Conservation (phyloP, 2,888 invertebrate genomes). For the Tinea semifulvella region DNA sequence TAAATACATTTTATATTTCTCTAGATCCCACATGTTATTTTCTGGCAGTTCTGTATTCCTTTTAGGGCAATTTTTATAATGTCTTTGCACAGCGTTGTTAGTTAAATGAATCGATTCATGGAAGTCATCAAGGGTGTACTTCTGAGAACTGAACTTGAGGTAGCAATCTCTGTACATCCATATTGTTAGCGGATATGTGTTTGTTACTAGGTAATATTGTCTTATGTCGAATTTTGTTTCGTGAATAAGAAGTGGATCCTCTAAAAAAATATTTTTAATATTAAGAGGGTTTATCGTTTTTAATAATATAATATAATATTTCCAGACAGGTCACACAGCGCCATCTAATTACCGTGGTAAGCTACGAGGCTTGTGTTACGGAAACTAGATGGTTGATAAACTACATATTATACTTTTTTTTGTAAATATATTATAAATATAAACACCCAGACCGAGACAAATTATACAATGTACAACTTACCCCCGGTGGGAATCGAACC, state of each 20-base stretch:
- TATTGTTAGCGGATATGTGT: conserved; percentile 78
- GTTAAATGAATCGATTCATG: conserved; percentile 89
- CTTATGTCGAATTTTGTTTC: conserved; percentile 92
- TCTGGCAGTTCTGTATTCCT: conserved; percentile 72
- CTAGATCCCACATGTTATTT: conserved; percentile 87
- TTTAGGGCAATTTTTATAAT: conserved; percentile 65
- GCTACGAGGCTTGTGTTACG: too few relatives aligned
- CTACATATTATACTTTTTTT: too few relatives aligned
- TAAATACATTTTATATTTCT: conserved; percentile 73
- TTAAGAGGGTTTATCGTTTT: background rate
- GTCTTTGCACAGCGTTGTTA: conserved; percentile 86
- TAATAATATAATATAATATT: background rate
- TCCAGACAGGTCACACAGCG: too few relatives aligned
- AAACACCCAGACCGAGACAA: too few relatives aligned
- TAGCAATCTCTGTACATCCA: conserved; percentile 91
- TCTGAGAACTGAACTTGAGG: conserved; percentile 86
- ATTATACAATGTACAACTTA: too few relatives aligned
- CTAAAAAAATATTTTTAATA: conserved; percentile 47
- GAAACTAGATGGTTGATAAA: too few relatives aligned
- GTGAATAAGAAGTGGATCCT: conserved; percentile 82
- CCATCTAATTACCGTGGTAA: too few relatives aligned
- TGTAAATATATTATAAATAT: too few relatives aligned
- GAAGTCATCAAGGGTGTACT: conserved; percentile 78
- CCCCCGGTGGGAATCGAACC: too few relatives aligned
- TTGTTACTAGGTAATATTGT: conserved; percentile 87